Conservation (phyloP, 2,797 vertebrate species). For the Philypnodon macrostomus region DNA sequence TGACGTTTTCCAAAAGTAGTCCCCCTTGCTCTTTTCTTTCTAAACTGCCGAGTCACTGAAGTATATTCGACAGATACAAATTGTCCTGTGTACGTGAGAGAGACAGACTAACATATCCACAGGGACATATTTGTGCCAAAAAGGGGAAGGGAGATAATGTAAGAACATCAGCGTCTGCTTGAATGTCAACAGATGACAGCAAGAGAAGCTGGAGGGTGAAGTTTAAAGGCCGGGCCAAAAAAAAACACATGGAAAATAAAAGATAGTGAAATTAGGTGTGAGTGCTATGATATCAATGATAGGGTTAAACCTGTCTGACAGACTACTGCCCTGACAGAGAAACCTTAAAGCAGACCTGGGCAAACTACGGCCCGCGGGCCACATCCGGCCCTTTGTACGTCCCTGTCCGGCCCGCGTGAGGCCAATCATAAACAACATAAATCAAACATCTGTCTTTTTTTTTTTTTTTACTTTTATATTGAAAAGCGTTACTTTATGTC, state of each 20-base stretch:
- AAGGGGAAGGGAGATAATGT: neutral
- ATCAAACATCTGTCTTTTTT: too few relatives aligned
- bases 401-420: too few relatives aligned
- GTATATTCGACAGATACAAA: constrained; percentile 7
- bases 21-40: constrained; percentile 14
- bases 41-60: constrained; percentile 46
- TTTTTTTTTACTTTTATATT: too few relatives aligned
- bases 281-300: constrained; percentile 14
- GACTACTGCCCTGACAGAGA: constrained; percentile 7
- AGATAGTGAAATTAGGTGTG: neutral
- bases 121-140: constrained; percentile 35
- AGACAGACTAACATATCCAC: constrained; percentile 8
- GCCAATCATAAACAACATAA: too few relatives aligned
- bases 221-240: neutral
- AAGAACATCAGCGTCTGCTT: constrained; percentile 3
- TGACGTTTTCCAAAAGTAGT: constrained; percentile 46
- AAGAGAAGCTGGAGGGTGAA: neutral
- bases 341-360: too few relatives aligned
- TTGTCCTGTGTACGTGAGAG: neutral
- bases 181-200: neutral
- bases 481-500: too few relatives aligned
- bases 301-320: constrained; percentile 45
- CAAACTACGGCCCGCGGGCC: too few relatives aligned
- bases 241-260: constrained; percentile 2
- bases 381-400: too few relatives aligned